Evolutionary conservation across 1,140 invertebrate species (phyloP), one percentile per base, ranked within the genome.

Genomic region (Dryas iulia): DNA sequence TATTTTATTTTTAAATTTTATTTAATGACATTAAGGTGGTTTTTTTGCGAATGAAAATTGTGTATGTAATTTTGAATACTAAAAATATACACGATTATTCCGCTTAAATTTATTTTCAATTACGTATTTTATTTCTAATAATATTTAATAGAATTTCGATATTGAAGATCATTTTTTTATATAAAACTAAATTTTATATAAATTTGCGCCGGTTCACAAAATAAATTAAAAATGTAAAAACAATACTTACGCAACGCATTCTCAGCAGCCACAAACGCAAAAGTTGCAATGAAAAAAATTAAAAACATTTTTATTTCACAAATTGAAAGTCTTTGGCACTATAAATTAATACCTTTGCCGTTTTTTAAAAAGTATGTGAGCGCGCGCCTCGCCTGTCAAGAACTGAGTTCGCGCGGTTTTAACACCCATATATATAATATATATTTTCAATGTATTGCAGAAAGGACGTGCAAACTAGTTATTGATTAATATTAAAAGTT

Each of bases 201-300:
- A n/a, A n/a, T n/a, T n/a, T n/a, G n/a, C n/a, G n/a, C n/a, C n/a
- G n/a, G n/a, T 60, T 63, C 57, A 57, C 58, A 31, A 57, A 39
- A 61, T 61, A 61, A 66, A n/a, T n/a, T 25, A 65, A 61, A 14
- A 61, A 73, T 64, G 59, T 59, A 71, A 69, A 61, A 69, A 70
- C 23, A n/a, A n/a, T 58, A 81, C 79, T 82, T 78, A 82, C 79
- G 79, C 62, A 82, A 79, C 23, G 63, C 64, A 71, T 79, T 76
- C 60, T 82, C 69, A 59, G 73, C 77, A 24, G 65, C 39, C 71
- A 73, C 77, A 58, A 69, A 67, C 53, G 68, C 72, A 54, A 75
- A 66, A 35, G 69, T 39, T 33, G 71, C 66, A 52, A 82, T 18
- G 30, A 77, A 58, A 63, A 82, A 70, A 60, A 74, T 72, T 53